phyloP scores from a whole-genome alignment of 1,140 invertebrate genomes.

The Dryas iulia region DNA sequence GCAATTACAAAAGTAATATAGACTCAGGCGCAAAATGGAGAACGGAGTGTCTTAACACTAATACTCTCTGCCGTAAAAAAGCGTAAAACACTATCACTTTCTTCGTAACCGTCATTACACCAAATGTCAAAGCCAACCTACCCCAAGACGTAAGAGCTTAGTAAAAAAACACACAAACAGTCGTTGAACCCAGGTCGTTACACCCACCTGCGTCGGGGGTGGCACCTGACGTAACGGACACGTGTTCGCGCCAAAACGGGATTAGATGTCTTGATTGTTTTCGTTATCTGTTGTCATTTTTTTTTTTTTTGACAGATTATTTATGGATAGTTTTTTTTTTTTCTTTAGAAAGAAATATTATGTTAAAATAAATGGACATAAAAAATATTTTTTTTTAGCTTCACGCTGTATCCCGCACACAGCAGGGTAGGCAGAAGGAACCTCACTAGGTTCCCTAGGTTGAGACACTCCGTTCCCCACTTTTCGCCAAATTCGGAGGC shows the following conservation, averaged over 20 bases:
- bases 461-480: too few relatives aligned
- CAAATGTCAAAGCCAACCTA: slow-evolving; percentile 21
- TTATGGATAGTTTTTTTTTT: not conserved
- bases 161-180: slow-evolving; percentile 22
- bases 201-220: slow-evolving; percentile 33
- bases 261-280: slow-evolving; percentile 6
- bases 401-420: too few relatives aligned
- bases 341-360: too few relatives aligned
- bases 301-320: slow-evolving; percentile 15
- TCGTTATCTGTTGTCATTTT: slow-evolving; percentile 6
- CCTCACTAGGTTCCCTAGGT: too few relatives aligned
- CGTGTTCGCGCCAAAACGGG: slow-evolving; percentile 47
- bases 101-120: slow-evolving; percentile 11
- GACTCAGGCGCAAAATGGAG: too few relatives aligned
- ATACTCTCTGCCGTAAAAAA: too few relatives aligned
- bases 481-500: too few relatives aligned
- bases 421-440: too few relatives aligned
- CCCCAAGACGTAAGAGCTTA: slow-evolving; percentile 17
- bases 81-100: slow-evolving; percentile 1
- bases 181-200: slow-evolving; percentile 34
- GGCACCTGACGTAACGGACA: slow-evolving; percentile 66
- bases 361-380: too few relatives aligned
- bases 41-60: too few relatives aligned
- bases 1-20: too few relatives aligned
- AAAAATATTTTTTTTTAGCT: too few relatives aligned